Percentiles rank a stretch among this genome's conserved stretches.
These are phyloP conservation scores for Nysson spinosus DNA, from an alignment of 2,888 invertebrate genomes.

Conservation along the genomic window DNA sequence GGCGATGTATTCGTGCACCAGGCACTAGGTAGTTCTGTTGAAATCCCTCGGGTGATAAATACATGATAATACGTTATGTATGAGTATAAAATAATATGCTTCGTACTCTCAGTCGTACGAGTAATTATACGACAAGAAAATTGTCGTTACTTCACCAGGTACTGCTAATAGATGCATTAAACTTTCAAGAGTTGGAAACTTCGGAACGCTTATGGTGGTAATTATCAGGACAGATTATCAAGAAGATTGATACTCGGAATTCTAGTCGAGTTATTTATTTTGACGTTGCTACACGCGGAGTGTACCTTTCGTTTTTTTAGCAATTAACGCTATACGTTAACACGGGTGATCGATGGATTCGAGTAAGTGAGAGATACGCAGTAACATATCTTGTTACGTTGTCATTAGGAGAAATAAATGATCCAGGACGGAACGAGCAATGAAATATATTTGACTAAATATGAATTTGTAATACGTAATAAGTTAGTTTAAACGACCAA, in stretches of 20 bases:
- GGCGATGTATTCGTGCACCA: no score
- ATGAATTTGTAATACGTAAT: constrained; percentile 31
- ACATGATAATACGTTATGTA: no score
- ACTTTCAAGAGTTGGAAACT: background rate
- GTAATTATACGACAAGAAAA: no score
- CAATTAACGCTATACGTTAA: background rate
- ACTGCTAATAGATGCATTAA: background rate
- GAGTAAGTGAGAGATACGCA: background rate
- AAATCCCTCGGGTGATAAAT: no score
- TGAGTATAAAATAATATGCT: no score
- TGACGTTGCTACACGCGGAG: background rate
- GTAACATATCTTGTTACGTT: background rate
- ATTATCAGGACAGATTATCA: background rate
- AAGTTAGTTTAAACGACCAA: constrained; percentile 46
- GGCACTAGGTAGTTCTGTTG: no score
- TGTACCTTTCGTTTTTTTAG: background rate
- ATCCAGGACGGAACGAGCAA: background rate
- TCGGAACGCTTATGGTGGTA: background rate
- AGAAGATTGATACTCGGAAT: background rate
- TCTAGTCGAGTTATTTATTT: background rate
- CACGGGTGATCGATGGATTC: background rate
- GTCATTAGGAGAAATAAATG: background rate
- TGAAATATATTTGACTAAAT: constrained; percentile 18
- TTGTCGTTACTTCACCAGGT: no score
- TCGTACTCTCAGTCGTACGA: no score